Base-by-base conservation (phyloP, 2,888 invertebrate genomes). In the Ctena decussata region DNA sequence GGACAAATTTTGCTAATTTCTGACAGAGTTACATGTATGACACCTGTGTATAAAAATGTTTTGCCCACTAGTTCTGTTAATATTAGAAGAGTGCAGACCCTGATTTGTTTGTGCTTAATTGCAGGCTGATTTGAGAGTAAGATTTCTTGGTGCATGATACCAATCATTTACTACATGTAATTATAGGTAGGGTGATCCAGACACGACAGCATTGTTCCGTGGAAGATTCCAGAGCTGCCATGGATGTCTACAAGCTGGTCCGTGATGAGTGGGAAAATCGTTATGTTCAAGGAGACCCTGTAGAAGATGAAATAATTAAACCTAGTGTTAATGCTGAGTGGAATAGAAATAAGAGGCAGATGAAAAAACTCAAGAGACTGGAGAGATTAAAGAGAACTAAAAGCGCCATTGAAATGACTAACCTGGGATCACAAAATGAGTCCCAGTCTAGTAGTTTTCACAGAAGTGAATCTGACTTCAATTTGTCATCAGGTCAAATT, bases 161-260 rank as follows among this genome's bases (percentile, higher is more conserved):
- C n/a, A n/a, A n/a, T n/a, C n/a, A n/a, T n/a, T n/a, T n/a, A n/a
- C n/a, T 11, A 41, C 41, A 41, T 41, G 41, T 11, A 6, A 37
- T 88, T 90, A 18, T 89, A 94, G 94, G 89, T 21, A 69, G 89
- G 18, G 76, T 78, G 0, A 95, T 95, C 30, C 95, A 95, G 84
- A 70, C 8, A 6, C 82, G 91, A 21, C 84, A 87, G 21, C 95
- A 95, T 79, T 93, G 93, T 76, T 94, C 95, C n/a, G 86, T 94
- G 27, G 93, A 94, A 71, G 95, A 95, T 84, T 89, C 93, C 18
- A 79, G 80, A n/a, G 92, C 93, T 0, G 83, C 93, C 1, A 86
- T 95, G 85, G 90, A 93, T 30, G 85, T 94, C 11, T 94, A 90
- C 85, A 91, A 91, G 76, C 85, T 93, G 8, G 92, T 94, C 1